Evolutionary conservation across 2,888 invertebrate genomes (phyloP), one percentile per base, ranked within the genome.

Genomic region (Drosophila mayaguana): DNA sequence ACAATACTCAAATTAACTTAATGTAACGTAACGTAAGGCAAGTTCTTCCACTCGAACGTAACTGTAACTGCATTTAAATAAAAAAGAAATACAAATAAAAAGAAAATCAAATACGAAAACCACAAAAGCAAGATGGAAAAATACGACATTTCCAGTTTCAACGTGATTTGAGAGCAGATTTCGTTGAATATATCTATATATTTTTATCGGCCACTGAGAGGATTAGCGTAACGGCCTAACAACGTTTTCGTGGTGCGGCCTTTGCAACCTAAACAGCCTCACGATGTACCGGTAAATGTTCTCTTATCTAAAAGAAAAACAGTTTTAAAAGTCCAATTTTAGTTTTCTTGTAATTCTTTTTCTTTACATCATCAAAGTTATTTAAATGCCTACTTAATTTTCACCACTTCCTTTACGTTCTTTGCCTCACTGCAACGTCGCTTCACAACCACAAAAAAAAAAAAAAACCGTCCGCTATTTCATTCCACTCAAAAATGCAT

Each of bases 211-310:
- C 38, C 46, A 46, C 77, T 60, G 48, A 71, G 82, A 71, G 82
- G 81, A 81, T 59, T 56, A 74, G 63, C 63, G 57, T 78, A 88
- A 86, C 85, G 83, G 85, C 85, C 82, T 88, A 61, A 89, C 85
- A 82, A 86, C 85, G 85, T 86, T 89, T 76, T 80, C 89, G 85
- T 89, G 88, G 82, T 89, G 89, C 85, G 88, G 88, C 85, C 78
- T 88, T 78, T 86, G 85, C 73, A 89, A 86, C 86, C 75, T 78
- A 72, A 89, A 89, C 89, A 74, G 85, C 74, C 85, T 88, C 85
- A 86, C 89, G 74, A 86, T 86, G 85, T 86, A 86, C 85, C 85
- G 85, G 85, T 86, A 86, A 86, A 82, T 85, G 82, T 87, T 79
- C 56, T 67, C 22, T 43, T 38, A 50, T 32, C 7, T 48, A 45